Percentiles rank a stretch among this genome's conserved stretches.
Conservation (phyloP, 2,797 vertebrate species). For the Bovichtus variegatus region DNA sequence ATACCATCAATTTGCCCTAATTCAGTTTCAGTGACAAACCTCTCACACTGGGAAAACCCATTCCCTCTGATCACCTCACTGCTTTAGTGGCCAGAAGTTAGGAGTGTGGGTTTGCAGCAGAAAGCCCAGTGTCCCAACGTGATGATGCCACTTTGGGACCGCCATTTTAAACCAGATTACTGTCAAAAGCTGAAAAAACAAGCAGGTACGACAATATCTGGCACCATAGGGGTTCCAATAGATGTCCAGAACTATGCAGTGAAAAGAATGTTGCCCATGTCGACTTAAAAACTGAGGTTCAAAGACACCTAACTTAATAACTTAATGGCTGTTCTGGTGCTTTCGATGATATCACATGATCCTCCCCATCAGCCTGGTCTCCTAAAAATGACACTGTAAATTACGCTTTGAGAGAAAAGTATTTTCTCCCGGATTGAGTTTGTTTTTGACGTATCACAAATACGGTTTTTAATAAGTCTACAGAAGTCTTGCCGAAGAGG, state of each 20-base stretch:
- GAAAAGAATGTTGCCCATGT: background rate
- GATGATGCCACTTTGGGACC: background rate
- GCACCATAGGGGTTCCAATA: background rate
- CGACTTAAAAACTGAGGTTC: background rate
- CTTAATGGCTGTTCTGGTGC: background rate
- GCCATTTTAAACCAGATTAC: slow-evolving; percentile 19
- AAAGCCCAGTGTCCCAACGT: slow-evolving; percentile 15
- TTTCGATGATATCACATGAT: background rate
- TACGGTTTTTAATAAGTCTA: no score
- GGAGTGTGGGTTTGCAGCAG: slow-evolving; percentile 24
- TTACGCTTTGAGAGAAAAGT: no score
- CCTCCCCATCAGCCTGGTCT: background rate
- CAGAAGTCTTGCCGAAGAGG: no score
- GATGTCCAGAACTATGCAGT: background rate
- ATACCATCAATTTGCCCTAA: slow-evolving; percentile 80
- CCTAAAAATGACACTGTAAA: no score
- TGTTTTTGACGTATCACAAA: no score
- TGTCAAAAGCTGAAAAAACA: background rate
- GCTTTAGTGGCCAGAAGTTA: slow-evolving; percentile 42
- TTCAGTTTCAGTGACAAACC: slow-evolving; percentile 80
- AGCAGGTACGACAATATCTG: background rate
- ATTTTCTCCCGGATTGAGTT: no score
- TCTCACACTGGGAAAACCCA: slow-evolving; percentile 61
- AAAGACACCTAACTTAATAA: no score
- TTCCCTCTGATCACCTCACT: slow-evolving; percentile 59